phyloP scores from a whole-genome alignment of 2,797 vertebrate genomes.

The Tenualosa thibaudeaui region DNA sequence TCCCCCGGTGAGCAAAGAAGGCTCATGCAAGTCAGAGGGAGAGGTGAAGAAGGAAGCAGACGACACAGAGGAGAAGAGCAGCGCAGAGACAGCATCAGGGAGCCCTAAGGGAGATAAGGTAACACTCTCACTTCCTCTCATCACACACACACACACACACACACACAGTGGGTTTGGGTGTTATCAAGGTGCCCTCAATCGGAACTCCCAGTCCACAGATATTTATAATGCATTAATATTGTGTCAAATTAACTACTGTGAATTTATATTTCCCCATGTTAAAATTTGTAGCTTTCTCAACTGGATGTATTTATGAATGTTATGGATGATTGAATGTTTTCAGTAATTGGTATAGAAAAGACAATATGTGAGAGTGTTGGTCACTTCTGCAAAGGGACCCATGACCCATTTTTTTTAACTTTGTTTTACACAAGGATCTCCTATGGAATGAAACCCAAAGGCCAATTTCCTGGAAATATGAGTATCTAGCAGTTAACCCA shows the following conservation, averaged over 20 bases:
- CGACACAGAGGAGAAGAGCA: constrained; percentile 49
- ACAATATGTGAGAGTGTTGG: neutral
- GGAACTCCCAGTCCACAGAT: neutral
- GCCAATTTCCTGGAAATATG: neutral
- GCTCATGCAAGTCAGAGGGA: constrained; percentile 47
- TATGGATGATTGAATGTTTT: neutral
- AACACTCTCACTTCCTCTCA: neutral
- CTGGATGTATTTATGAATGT: neutral
- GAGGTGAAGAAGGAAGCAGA: constrained; percentile 52
- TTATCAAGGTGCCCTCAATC: no score
- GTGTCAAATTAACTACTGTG: neutral
- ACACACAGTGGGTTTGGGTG: neutral
- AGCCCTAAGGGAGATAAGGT: constrained; percentile 53
- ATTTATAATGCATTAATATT: neutral
- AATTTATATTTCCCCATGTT: neutral
- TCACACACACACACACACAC: neutral
- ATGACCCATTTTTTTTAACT: neutral
- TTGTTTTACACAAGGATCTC: neutral
- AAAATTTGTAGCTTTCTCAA: neutral
- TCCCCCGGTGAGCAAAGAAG: constrained; percentile 52
- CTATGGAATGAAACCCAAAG: neutral
- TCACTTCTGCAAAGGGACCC: neutral
- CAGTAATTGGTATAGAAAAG: neutral
- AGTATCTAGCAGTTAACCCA: neutral
- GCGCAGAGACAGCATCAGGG: constrained; percentile 37